Evolutionary conservation across 1,140 invertebrate genomes (phyloP).

Genomic region (Holotrichia oblita): DNA sequence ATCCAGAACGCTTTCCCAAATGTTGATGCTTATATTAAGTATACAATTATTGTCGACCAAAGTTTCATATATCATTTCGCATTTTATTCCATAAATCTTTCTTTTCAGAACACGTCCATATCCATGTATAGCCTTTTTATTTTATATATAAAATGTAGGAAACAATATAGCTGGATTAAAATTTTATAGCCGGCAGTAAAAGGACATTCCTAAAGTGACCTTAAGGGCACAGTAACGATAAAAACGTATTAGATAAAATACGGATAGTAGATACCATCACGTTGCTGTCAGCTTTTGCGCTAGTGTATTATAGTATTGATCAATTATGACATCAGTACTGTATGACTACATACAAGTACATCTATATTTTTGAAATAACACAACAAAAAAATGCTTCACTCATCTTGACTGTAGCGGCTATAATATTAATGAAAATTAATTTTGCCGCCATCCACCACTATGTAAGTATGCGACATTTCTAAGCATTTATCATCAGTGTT

Average conservation of each 20-base stretch:
- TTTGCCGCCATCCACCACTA: no score
- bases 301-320: no score
- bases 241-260: neutral
- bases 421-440: no score
- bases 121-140: constrained; percentile 20
- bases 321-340: no score
- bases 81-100: constrained; percentile 22
- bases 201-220: constrained; percentile 15
- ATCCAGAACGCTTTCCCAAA: no score
- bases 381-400: no score
- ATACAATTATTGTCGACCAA: neutral
- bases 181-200: constrained; percentile 28
- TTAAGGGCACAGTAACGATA: constrained; percentile 17
- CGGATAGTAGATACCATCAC: neutral
- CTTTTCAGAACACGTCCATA: constrained; percentile 21
- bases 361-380: no score
- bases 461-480: no score
- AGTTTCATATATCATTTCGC: neutral
- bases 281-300: no score
- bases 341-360: no score
- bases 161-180: constrained; percentile 33
- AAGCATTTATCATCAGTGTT: no score
- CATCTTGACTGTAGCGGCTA: no score
- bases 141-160: constrained; percentile 37
- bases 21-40: neutral